Evolutionary conservation across 2,797 vertebrate species (phyloP).

Genomic region (Vipera latastei): DNA sequence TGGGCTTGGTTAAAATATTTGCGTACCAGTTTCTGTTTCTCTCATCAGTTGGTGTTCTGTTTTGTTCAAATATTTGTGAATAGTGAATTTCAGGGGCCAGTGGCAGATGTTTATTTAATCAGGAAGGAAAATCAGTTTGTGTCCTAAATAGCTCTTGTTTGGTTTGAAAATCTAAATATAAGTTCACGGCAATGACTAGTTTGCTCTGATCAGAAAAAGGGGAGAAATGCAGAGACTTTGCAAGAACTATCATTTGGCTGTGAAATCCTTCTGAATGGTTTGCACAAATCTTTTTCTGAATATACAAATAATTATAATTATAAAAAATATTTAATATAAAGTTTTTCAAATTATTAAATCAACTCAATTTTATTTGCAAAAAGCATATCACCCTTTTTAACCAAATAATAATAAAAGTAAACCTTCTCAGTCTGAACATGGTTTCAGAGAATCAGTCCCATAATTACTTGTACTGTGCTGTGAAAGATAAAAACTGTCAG

Average conservation of each 20-base stretch:
- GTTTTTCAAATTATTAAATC: not conserved
- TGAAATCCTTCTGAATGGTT: not conserved
- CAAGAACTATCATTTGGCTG: not conserved
- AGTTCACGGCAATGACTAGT: constrained; percentile 26
- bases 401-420: not conserved
- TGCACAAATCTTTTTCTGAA: not conserved
- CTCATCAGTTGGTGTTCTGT: constrained; percentile 30
- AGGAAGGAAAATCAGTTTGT: constrained; percentile 49
- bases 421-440: not conserved
- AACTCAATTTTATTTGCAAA: not conserved
- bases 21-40: not conserved
- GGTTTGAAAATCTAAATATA: constrained; percentile 39
- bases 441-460: not conserved
- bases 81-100: not conserved
- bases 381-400: not conserved
- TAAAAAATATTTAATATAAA: not conserved
- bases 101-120: constrained; percentile 42
- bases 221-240: not conserved
- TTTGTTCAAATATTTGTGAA: constrained; percentile 34
- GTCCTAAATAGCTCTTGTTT: constrained; percentile 6
- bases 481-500: not conserved
- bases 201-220: not conserved
- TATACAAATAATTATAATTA: not conserved
- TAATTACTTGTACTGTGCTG: not conserved
- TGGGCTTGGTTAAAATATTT: not conserved